A percentile compares a stretch with the other conserved stretches of the same genome.
Conservation (phyloP, 2,113 vertebrate species). For the Trichechus manatus region DNA sequence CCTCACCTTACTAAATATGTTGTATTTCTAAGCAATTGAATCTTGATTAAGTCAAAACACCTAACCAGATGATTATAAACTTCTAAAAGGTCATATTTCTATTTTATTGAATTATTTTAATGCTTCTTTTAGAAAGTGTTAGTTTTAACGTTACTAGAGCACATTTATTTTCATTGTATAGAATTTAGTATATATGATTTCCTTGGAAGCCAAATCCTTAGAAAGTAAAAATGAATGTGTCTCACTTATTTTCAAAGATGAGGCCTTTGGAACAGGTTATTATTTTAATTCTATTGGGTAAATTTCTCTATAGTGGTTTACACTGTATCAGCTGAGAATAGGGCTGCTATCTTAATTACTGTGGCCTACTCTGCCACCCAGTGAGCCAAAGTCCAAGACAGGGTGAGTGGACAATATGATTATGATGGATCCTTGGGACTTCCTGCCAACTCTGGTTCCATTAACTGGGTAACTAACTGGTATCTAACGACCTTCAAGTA, state of each 20-base stretch:
- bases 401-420: not conserved
- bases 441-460: not conserved
- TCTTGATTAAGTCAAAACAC: not conserved
- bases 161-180: slow-evolving; percentile 22
- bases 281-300: not conserved
- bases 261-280: not conserved
- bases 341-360: not conserved
- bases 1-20: not conserved
- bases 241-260: slow-evolving; percentile 22
- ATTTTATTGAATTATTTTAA: not conserved
- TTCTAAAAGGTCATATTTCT: slow-evolving; percentile 40
- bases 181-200: not conserved
- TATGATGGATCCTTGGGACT: not conserved
- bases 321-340: not conserved
- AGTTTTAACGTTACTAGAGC: slow-evolving; percentile 32
- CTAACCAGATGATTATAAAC: not conserved
- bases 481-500: not conserved
- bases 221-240: slow-evolving; percentile 12
- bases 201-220: slow-evolving; percentile 44
- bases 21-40: slow-evolving; percentile 35
- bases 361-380: not conserved
- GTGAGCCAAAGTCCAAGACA: not conserved
- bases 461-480: not conserved
- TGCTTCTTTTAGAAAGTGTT: not conserved
- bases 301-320: not conserved